Base-by-base conservation (phyloP, 2,113 vertebrate species). In the Passer montanus region DNA sequence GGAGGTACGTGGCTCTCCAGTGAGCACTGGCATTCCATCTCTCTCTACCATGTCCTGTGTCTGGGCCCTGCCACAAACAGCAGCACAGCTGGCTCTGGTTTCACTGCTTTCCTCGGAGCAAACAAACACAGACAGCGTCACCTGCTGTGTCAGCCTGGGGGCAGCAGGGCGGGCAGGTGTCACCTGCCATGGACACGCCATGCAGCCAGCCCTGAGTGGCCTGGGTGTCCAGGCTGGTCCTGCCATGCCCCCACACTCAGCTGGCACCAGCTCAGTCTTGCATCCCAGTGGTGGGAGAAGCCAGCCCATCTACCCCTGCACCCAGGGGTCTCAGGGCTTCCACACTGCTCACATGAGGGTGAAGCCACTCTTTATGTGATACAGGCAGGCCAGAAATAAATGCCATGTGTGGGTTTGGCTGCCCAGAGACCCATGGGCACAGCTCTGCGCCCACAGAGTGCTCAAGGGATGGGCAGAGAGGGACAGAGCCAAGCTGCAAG, bases 301-400 rank as follows among this genome's bases (percentile, higher is more conserved):
- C 19, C 35, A 70, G n/a, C 10, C 9, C 7, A 1, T 6, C 21
- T 20, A 22, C 44, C 10, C 22, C 8, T 33, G 1, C 5, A 13
- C 24, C 10, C 2, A 0, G 1, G 9, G 8, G 10, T n/a, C 31
- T 78, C 66, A 58, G 60, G 28, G 35, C 8, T 74, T 17, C 60
- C 2, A 2, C 39, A 9, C 6, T 0, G 0, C n/a, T 58, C 1
- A 0, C 46, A 26, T 0, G 0, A 28, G 1, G 8, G 30, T 24
- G 17, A 52, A 83, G 18, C 30, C 49, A 55, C 5, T 3, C 7
- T 66, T 59, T 23, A 16, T 11, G 23, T 24, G 28, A 15, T 3
- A 37, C 0, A 9, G 49, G 10, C 53, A 89, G 35, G 13, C 46
- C 28, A 79, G n/a, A 84, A 78, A 58, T 18, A 53, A 52, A 23